phyloP scores from a whole-genome alignment of 2,888 invertebrate genomes.

The Brachypterus glaber region DNA sequence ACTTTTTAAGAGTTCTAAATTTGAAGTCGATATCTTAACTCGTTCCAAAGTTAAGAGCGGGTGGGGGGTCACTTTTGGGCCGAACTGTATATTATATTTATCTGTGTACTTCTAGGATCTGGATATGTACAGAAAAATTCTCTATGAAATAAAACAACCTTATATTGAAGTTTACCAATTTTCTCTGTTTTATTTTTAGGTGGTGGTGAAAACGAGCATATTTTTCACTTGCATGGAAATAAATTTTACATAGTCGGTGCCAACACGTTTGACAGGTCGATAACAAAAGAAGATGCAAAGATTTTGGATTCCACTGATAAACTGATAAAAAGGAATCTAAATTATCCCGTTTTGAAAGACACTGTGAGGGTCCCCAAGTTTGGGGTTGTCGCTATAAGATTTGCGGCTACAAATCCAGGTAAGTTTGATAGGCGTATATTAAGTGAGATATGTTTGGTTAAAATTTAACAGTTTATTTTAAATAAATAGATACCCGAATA shows the following conservation, averaged over 20 bases:
- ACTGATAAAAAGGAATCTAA: constrained; percentile 49
- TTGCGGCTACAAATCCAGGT: constrained; percentile 68
- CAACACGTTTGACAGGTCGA: constrained; percentile 44
- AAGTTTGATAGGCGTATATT: constrained; percentile 25
- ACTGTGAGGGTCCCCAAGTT: constrained; percentile 63
- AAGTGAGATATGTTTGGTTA: too few relatives aligned
- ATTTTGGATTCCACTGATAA: constrained; percentile 46
- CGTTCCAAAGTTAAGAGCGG: too few relatives aligned
- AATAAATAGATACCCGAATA: too few relatives aligned
- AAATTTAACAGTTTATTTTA: too few relatives aligned
- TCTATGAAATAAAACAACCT: too few relatives aligned
- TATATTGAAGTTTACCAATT: too few relatives aligned
- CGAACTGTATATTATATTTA: constrained; percentile 7
- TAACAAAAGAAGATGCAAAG: constrained; percentile 46
- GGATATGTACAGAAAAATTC: too few relatives aligned
- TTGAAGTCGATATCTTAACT: too few relatives aligned
- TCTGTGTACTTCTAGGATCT: too few relatives aligned
- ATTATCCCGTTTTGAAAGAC: constrained; percentile 58
- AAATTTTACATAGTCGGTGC: constrained; percentile 59
- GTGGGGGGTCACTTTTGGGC: too few relatives aligned
- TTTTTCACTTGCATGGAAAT: constrained; percentile 69
- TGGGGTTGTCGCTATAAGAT: constrained; percentile 60
- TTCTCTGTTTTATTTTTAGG: constrained; percentile 39
- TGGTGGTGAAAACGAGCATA: constrained; percentile 53
- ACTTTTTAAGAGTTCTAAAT: too few relatives aligned